phyloP scores from a whole-genome alignment of 2,113 vertebrate species.

The Murina feae region DNA sequence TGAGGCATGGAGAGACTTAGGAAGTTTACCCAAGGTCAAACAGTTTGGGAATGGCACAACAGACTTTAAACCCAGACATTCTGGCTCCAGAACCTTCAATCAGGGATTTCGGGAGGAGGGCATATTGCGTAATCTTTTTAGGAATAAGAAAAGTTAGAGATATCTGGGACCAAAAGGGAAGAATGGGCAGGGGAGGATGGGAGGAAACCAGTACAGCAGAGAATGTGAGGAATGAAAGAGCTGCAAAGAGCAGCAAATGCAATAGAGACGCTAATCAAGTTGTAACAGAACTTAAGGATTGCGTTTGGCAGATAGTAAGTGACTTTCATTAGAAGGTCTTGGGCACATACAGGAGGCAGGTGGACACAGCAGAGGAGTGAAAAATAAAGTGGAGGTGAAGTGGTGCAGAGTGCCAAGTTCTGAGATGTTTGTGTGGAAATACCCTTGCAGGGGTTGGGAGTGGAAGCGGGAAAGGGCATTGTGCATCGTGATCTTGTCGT shows the following conservation, averaged over 20 bases:
- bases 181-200: neutral
- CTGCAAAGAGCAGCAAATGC: neutral
- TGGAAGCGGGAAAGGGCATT: neutral
- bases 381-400: neutral
- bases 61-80: neutral
- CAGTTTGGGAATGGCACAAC: neutral
- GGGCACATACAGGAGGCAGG: neutral
- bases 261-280: neutral
- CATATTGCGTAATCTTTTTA: neutral
- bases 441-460: neutral
- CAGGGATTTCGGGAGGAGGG: neutral
- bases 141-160: neutral
- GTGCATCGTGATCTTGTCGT: neutral
- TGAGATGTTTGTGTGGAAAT: neutral
- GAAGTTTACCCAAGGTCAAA: neutral
- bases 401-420: fast-evolving
- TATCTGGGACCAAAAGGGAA: neutral
- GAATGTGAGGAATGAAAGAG: neutral
- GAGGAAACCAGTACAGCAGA: neutral
- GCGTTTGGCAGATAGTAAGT: neutral
- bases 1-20: neutral
- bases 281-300: neutral
- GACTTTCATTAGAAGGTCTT: neutral
- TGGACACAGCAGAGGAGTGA: neutral
- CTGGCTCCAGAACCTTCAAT: neutral